Evolutionary conservation across 2,888 invertebrate genomes (phyloP), one percentile per base, ranked within the genome.

Genomic region (Phoronis australis): DNA sequence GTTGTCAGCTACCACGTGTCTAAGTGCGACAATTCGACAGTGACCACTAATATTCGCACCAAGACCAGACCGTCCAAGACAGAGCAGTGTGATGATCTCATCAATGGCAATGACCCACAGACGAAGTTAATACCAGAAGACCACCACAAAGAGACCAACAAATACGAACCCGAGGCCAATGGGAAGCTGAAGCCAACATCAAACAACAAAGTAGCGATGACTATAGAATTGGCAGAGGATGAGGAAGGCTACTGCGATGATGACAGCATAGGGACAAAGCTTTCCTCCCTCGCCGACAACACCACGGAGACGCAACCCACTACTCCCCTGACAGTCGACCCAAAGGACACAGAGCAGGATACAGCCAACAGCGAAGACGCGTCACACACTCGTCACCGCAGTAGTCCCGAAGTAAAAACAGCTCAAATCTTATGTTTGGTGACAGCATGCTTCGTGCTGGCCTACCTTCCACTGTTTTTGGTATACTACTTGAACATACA

Each of bases 391-490:
- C 6, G 6, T 5, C 20, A 22, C 6, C n/a, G n/a, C 9, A 37
- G 27, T 6, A 24, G n/a, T 12, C 46, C 51, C 1, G 42, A 66
- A 48, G 51, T 65, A 2, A 63, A 66, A 42, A 69, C 66, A 3
- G 68, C 66, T n/a, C 54, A 62, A 25, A 62, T 67, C 4, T 46
- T 68, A 42, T 60, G 62, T 24, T 52, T 65, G 20, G 67, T 69
- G 15, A 67, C 68, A 6, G 41, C 59, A 4, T 60, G 62, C 23
- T 70, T 65, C 47, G 55, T 67, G 9, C 26, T 62, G 4, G 60
- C 68, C 6, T 70, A 64, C 52, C 52, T 65, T 31, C 70, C 70
- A 0, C 59, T 60, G 24, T 61, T 68, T 44, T 59, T 68, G 15
- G 61, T 66, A 42, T 57, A 57, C 9, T 52, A 62, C 25, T 39